A percentile compares a stretch with the other conserved stretches of the same genome.
phyloP scores from a whole-genome alignment of 2,113 vertebrate genomes.

The Silurus glanis region DNA sequence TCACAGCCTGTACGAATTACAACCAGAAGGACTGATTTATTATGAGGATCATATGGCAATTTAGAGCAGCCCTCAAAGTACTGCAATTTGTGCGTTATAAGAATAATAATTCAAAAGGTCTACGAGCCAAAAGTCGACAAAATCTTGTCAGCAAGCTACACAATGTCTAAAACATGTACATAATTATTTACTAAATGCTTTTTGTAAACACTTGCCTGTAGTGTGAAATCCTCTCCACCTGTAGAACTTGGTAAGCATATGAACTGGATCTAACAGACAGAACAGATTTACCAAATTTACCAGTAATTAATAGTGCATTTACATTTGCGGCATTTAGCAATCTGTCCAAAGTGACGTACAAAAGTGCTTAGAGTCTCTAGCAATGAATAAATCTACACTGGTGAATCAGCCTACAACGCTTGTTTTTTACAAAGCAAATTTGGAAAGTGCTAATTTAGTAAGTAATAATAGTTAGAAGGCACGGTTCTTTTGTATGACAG shows the following conservation, averaged over 20 bases:
- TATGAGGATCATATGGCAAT: neutral
- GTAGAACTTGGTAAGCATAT: slow-evolving; percentile 78
- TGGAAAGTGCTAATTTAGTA: no score
- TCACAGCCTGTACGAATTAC: slow-evolving; percentile 64
- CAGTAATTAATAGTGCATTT: neutral
- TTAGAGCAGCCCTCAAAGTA: neutral
- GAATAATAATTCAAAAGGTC: neutral
- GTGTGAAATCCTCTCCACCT: slow-evolving; percentile 75
- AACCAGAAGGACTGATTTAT: neutral
- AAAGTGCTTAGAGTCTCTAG: no score
- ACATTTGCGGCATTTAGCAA: no score
- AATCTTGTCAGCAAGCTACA: neutral
- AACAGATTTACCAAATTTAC: slow-evolving; percentile 6
- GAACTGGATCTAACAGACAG: slow-evolving; percentile 82
- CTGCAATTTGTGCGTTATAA: neutral
- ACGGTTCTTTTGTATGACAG: no score
- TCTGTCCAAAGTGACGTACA: no score
- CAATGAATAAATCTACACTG: no score
- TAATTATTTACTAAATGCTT: neutral
- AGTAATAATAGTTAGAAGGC: no score
- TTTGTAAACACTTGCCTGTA: slow-evolving; percentile 75
- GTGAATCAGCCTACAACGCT: no score
- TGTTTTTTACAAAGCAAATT: no score
- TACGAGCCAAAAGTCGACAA: neutral
- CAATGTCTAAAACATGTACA: neutral